phyloP scores from a whole-genome alignment of 1,140 invertebrate species.

The Oreohelix idahoensis region DNA sequence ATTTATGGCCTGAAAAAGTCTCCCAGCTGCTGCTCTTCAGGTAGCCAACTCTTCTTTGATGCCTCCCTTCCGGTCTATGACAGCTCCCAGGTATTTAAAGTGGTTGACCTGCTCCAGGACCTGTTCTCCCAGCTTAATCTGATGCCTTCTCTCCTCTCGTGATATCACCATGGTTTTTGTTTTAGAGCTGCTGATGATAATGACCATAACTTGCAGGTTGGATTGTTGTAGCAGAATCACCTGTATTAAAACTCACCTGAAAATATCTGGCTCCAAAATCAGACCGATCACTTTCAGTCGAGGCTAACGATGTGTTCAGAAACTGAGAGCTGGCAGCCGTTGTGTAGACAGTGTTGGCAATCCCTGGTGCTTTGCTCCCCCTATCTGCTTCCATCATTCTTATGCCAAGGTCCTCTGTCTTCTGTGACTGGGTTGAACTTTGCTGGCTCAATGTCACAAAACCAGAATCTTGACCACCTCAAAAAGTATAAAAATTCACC shows the following conservation, averaged over 20 bases:
- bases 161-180: no score
- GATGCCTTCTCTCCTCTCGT: no score
- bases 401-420: not conserved
- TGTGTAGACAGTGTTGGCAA: not conserved
- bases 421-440: constrained; percentile 7
- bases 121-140: no score
- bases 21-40: no score
- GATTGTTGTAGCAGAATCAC: no score
- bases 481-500: not conserved
- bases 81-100: no score
- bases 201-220: no score
- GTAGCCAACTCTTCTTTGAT: no score
- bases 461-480: not conserved
- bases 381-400: not conserved
- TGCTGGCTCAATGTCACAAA: not conserved
- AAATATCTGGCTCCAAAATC: not conserved
- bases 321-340: not conserved
- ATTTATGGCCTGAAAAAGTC: no score
- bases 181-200: no score
- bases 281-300: constrained; percentile 24
- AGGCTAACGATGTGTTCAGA: constrained; percentile 25
- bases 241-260: constrained; percentile 3
- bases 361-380: not conserved
- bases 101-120: no score
- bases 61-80: no score